Percentiles rank a stretch among this genome's conserved stretches.
These are phyloP conservation scores for Phortica okadai DNA, from an alignment of 2,888 invertebrate genomes.

Conservation along the genomic window DNA sequence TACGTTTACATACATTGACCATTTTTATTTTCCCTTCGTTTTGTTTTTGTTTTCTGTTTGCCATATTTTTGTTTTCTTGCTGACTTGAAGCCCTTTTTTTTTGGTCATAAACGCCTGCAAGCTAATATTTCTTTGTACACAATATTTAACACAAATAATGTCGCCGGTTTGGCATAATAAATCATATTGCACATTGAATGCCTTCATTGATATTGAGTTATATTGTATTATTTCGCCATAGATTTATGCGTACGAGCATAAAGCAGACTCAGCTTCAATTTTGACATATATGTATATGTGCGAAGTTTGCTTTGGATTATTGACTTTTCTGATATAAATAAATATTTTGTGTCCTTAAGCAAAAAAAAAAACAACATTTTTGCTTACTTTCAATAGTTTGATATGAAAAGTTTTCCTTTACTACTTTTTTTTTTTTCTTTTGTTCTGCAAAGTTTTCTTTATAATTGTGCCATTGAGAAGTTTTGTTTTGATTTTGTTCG, in stretches of 20 bases:
- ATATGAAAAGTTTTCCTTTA: not conserved
- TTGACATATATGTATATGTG: not conserved
- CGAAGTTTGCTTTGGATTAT: not conserved
- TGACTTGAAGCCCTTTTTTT: not conserved
- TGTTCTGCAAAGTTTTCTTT: not conserved
- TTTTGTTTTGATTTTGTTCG: not conserved
- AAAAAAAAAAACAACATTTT: not conserved
- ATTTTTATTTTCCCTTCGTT: not conserved
- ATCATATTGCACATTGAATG: slow-evolving; percentile 1
- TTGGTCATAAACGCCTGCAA: not conserved
- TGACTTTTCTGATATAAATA: not conserved
- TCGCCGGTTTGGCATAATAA: not conserved
- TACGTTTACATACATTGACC: slow-evolving; percentile 26
- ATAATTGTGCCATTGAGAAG: slow-evolving; percentile 3
- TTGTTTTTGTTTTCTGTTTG: not conserved
- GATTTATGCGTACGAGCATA: not conserved
- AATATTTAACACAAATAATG: not conserved
- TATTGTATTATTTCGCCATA: not conserved
- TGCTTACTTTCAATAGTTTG: not conserved
- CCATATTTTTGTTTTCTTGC: not conserved
- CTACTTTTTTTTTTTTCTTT: not conserved
- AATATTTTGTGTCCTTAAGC: not conserved
- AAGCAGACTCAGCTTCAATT: not conserved
- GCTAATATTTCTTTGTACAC: not conserved
- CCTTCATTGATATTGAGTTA: slow-evolving; percentile 6